Base-by-base conservation (phyloP, 2,113 vertebrate genomes). In the Xerus inauris region DNA sequence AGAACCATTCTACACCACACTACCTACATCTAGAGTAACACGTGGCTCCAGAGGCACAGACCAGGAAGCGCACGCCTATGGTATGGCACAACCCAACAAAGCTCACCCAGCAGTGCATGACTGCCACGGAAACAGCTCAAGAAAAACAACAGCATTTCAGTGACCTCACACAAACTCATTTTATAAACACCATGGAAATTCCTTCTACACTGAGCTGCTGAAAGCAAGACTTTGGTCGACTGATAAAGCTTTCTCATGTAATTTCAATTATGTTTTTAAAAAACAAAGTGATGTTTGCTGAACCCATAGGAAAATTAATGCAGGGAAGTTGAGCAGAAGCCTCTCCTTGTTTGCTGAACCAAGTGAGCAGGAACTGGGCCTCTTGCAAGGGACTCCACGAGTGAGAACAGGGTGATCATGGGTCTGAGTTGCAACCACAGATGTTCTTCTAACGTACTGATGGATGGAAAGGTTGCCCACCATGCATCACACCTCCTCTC, bases 101-200 rank as follows among this genome's bases (percentile, higher is more conserved):
- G 92, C 6, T 0, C 30, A 65, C 17, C 5, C 0, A 67, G 22
- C 8, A 14, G 16, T 17, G 32, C 67, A 80, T 62, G 86, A 65
- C 49, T 86, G 72, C 76, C 64, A 75, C 72, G 54, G 88, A 86
- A 95, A 94, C 40, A 84, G 16, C 32, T 69, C 42, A 45, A 92
- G 76, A 0, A 91, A 95, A 73, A 40, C 92, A 92, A 51, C 22
- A 64, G 24, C 54, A 11, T 35, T 82, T 92, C 54, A 8, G 19
- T 59, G 95, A 57, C 67, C 91, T 97, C 10, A 91, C 28, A 54
- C 28, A 51, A 80, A 95, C 94, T 98, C 96, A 54, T 47, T 82
- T 64, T 73, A 94, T 89, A 94, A 97, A 96, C 83, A 96, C 89
- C 8, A 83, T 71, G 77, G 95, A 97, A 89, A 96, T 35, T 76